Evolutionary conservation across 2,888 invertebrate genomes (phyloP), one percentile per base, ranked within the genome.

Genomic region (Eupeodes luniger): DNA sequence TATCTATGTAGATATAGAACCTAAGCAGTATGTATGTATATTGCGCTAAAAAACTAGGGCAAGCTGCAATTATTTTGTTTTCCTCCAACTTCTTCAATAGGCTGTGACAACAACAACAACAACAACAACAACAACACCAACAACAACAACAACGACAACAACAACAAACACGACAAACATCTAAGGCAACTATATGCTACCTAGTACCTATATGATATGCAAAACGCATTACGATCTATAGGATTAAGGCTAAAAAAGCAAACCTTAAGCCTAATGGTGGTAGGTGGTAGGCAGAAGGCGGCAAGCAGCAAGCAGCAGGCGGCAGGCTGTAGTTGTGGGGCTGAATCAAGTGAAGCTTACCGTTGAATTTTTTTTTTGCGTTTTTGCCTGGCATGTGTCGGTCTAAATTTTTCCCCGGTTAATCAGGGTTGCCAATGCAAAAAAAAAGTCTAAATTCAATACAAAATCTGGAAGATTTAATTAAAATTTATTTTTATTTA

Each of bases 11-110:
- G 19, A 12, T 36, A 57, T 61, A 51, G 40, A 27, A 69, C n/a
- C 51, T 51, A 47, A 57, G 27, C 55, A 36, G 75, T 66, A 51
- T 78, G 40, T 40, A 40, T 36, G 19, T 40, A 55, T 75, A 57
- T 40, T 61, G 44, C 7, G 44, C 27, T 67, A 6, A 55, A 27
- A 85, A 88, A 88, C 81, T 88, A 81, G 88, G 88, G 75, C 88
- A 88, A 78, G 85, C 59, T 81, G 81, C 88, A 88, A 78, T 88
- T 84, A 80, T 77, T 72, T 57, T 75, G 44, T 79, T 82, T 86
- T 69, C 64, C 67, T 82, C 72, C 14, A 78, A 61, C 75, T 79
- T 82, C 69, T 69, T 55, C 64, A 79, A 78, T 74, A 78, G 81
- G 74, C 78, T 75, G 16, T 53, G 49, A 51, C 19, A 44, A 40